Percentiles rank a stretch among this genome's conserved stretches.
Evolutionary conservation across 30 jellyfish, hydroid and myxozoan genomes (phyloP).

Genomic region (Cassiopea andromeda): DNA sequence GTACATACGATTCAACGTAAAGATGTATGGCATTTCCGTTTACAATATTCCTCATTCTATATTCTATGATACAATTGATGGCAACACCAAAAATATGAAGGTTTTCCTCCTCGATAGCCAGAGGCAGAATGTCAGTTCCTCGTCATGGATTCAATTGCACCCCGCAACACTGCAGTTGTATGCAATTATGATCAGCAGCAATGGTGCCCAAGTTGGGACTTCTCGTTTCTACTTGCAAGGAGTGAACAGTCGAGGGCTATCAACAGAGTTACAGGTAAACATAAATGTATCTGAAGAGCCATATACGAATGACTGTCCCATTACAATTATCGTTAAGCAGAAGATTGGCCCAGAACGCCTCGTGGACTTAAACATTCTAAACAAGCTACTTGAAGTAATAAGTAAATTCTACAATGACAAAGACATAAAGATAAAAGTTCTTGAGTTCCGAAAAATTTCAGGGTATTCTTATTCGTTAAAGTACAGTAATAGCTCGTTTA

Average conservation of each 20-base stretch:
- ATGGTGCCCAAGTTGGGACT: conserved; percentile 7
- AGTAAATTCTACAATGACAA: conserved; percentile 68
- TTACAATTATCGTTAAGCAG: conserved; percentile 48
- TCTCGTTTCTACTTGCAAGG: conserved; percentile 53
- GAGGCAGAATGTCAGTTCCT: conserved; percentile 43
- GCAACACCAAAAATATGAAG: conserved; percentile 37
- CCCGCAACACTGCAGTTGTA: conserved; percentile 78
- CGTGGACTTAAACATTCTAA: conserved; percentile 71
- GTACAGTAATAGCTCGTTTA: conserved; percentile 88
- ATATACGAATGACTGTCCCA: conserved; percentile 77
- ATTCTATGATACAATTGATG: conserved; percentile 54
- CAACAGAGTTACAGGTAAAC: conserved; percentile 15
- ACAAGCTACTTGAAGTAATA: conserved; percentile 44
- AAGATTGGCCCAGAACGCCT: conserved; percentile 27
- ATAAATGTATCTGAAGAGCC: conserved; percentile 65
- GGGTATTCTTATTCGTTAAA: conserved; percentile 37
- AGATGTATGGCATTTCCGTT: conserved; percentile 57
- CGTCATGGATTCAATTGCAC: conserved; percentile 94
- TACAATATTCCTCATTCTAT: conserved; percentile 50
- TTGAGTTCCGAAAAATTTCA: conserved; percentile 47
- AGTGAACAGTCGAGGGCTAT: conserved; percentile 71
- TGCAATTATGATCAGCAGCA: conserved; percentile 65
- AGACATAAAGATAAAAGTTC: conserved; percentile 65
- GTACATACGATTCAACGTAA: conserved; percentile 2
- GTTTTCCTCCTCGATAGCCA: conserved; percentile 37